Evolutionary conservation across 1,140 invertebrate genomes (phyloP), one percentile per base, ranked within the genome.

Genomic region (Diabrotica virgifera): DNA sequence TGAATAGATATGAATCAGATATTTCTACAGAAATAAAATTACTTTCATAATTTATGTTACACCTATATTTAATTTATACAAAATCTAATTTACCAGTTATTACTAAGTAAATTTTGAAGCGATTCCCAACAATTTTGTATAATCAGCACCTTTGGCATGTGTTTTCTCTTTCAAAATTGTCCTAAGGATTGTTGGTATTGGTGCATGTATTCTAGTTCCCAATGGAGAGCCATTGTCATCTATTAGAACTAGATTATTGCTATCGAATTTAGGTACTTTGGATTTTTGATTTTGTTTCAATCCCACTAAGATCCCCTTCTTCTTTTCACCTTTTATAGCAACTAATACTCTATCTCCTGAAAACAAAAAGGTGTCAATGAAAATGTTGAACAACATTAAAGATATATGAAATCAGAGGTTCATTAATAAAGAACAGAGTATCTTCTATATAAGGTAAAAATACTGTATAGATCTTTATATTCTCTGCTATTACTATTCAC

Each of bases 241-340:
- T 60, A 99, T 91, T 0, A 99, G 80, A 1, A 99, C 96, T 64
- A 99, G 78, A 81, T 99, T 99, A 77, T 99, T 99, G 68, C 89
- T 94, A 79, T 99, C 97, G 81, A 94, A 97, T 75, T 90, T 91
- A 0, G 97, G 97, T 38, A 96, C 83, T 78, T 93, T 90, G 5
- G 89, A 77, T 62, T 86, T 85, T 76, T 97, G 93, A 62, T 86
- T 87, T 76, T 94, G 89, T 76, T 95, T 95, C 1, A 94, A 81
- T 0, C 97, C 97, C 24, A 99, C 96, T 55, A 99, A 83, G 65
- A 96, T 93, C 4, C 90, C 97, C 80, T 96, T 96, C 76, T 95
- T 96, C 85, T 96, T 99, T 77, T 98, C 90, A 36, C 97, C 97
- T 80, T 93, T 94, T 69, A 99, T 94, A 5, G 97, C 95, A n/a